phyloP scores from a whole-genome alignment of 2,797 vertebrate genomes.

The Potorous gilbertii region DNA sequence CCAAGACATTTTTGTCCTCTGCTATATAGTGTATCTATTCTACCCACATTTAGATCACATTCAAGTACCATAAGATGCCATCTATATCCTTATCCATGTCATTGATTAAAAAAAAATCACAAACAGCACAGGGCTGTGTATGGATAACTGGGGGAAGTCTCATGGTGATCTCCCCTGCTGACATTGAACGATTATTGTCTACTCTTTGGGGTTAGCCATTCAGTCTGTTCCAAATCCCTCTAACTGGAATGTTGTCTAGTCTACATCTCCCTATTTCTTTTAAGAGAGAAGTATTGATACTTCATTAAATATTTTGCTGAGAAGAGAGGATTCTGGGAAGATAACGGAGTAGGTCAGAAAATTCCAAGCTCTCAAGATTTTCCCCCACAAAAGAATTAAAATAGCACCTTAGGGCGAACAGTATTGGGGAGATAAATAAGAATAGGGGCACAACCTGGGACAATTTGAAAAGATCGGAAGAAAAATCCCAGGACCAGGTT shows the following conservation, averaged over 20 bases:
- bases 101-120: not conserved
- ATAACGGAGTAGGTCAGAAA: too few species aligned
- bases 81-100: not conserved
- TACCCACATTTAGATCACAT: not conserved
- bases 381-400: too few species aligned
- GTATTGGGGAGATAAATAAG: too few species aligned
- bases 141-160: not conserved
- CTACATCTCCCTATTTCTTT: not conserved
- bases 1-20: not conserved
- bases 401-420: too few species aligned
- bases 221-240: not conserved
- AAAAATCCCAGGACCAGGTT: too few species aligned
- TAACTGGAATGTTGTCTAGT: not conserved
- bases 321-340: too few species aligned
- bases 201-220: not conserved
- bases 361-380: too few species aligned
- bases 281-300: not conserved
- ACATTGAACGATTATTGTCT: not conserved
- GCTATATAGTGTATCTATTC: not conserved
- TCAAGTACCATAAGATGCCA: not conserved
- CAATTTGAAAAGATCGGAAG: too few species aligned
- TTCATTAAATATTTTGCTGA: not conserved
- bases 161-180: not conserved
- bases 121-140: not conserved
- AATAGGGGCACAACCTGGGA: too few species aligned